These are phyloP conservation scores for Akabosia matsudoensis DNA, from an alignment of 1,140 invertebrate genomes.

Conservation along the genomic window DNA sequence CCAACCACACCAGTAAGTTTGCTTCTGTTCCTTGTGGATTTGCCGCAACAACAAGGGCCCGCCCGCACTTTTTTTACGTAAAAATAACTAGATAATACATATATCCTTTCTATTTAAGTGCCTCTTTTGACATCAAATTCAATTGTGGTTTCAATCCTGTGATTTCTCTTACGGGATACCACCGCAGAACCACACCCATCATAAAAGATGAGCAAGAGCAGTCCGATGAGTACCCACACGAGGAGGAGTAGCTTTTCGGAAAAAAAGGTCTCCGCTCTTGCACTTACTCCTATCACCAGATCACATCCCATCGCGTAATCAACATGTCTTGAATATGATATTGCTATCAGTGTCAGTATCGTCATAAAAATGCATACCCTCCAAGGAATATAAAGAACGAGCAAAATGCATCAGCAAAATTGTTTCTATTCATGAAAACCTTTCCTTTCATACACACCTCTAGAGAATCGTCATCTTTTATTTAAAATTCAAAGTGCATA, in stretches of 20 bases:
- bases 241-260: background rate
- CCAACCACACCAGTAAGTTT: too few species aligned
- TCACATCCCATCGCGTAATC: background rate
- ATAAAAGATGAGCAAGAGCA: slow-evolving; percentile 1
- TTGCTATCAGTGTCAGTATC: too few species aligned
- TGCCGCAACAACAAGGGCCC: background rate
- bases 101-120: background rate
- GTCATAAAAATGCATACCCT: background rate
- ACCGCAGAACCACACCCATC: background rate
- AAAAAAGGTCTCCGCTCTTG: background rate
- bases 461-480: background rate
- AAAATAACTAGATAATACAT: too few species aligned
- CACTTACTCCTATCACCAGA: background rate
- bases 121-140: slow-evolving; percentile 20
- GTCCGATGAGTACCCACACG: slow-evolving; percentile 9
- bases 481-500: slow-evolving; percentile 15
- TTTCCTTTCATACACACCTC: background rate
- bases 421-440: background rate
- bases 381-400: background rate
- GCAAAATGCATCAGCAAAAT: background rate
- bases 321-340: slow-evolving; percentile 20
- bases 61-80: background rate
- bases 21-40: background rate
- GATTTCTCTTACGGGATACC: background rate
- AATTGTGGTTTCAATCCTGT: slow-evolving; percentile 13